Conservation (phyloP, 2,797 vertebrate genomes). For the Sardinella longiceps region DNA sequence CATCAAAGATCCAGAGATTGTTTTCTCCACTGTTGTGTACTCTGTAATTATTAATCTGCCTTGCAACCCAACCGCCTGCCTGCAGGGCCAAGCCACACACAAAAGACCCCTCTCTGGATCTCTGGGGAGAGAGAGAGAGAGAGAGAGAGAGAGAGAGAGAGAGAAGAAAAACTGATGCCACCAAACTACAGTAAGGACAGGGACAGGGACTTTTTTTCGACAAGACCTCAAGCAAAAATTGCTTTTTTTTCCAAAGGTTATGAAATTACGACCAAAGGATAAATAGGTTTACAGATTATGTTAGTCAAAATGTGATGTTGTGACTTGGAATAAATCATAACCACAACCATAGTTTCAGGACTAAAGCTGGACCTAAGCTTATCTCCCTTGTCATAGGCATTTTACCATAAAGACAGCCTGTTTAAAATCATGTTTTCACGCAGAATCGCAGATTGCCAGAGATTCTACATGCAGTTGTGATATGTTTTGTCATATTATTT, state of each 20-base stretch:
- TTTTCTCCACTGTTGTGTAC: slow-evolving; percentile 77
- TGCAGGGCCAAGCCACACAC: slow-evolving; percentile 76
- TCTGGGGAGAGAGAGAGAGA: too few relatives aligned
- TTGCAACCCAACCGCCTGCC: slow-evolving; percentile 74
- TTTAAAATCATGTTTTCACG: not conserved
- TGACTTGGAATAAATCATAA: too few relatives aligned
- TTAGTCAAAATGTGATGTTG: not conserved
- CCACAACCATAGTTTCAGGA: too few relatives aligned
- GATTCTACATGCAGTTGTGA: too few relatives aligned
- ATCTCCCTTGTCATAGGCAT: not conserved
- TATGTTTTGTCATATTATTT: too few relatives aligned
- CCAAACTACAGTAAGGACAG: slow-evolving; percentile 61
- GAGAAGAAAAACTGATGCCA: slow-evolving; percentile 49
- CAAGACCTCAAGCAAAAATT: not conserved
- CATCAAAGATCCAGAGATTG: slow-evolving; percentile 80
- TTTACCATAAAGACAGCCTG: not conserved
- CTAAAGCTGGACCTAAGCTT: not conserved
- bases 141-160: too few relatives aligned
- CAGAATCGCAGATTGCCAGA: not conserved
- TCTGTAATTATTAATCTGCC: slow-evolving; percentile 83
- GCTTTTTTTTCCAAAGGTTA: not conserved
- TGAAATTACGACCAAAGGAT: not conserved
- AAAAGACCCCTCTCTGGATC: slow-evolving; percentile 73
- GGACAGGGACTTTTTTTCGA: slow-evolving; percentile 35
- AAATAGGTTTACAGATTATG: not conserved